A percentile compares a stretch with the other conserved stretches of the same genome.
These are phyloP conservation scores for Drosophila ironensis DNA, from an alignment of 1,140 invertebrate genomes.

Conservation along the genomic window DNA sequence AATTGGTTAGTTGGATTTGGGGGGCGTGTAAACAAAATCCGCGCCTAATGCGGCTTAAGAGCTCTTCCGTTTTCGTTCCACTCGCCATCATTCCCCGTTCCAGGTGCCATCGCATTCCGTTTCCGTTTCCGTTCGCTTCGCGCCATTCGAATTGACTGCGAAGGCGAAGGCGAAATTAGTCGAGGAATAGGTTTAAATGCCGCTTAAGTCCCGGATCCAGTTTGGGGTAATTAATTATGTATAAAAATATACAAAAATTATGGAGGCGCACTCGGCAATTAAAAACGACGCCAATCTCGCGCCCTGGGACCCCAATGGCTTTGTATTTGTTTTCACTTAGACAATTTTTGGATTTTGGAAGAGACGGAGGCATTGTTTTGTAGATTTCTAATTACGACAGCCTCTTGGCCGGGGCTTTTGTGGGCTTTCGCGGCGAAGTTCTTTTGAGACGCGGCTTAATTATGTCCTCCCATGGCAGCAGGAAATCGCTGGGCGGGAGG, in stretches of 20 bases:
- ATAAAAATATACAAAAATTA: conserved; percentile 46
- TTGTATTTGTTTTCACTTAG: not conserved
- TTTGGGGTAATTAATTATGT: conserved; percentile 67
- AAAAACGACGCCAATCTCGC: conserved; percentile 41
- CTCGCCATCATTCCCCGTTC: no score
- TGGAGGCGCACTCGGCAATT: conserved; percentile 13
- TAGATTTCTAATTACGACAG: conserved; percentile 71
- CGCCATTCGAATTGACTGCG: not conserved
- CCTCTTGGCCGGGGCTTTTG: conserved; percentile 50
- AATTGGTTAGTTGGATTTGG: conserved; percentile 63
- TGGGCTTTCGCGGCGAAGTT: conserved; percentile 59
- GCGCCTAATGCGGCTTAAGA: conserved; percentile 66
- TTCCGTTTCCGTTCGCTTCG: conserved; percentile 12
- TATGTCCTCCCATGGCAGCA: conserved; percentile 57
- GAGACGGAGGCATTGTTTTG: conserved; percentile 23
- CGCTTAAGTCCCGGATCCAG: conserved; percentile 23
- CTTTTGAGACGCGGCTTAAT: conserved; percentile 65
- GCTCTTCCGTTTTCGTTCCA: conserved; percentile 1
- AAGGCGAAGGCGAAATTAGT: not conserved
- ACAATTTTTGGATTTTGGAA: no score
- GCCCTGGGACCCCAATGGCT: conserved; percentile 2
- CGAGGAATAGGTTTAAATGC: conserved; percentile 40
- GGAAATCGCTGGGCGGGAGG: not conserved
- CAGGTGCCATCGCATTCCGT: no score
- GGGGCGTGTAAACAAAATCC: conserved; percentile 70